Evolutionary conservation across 2,113 vertebrate species (phyloP), one percentile per base, ranked within the genome.

Genomic region (Chaenocephalus aceratus): DNA sequence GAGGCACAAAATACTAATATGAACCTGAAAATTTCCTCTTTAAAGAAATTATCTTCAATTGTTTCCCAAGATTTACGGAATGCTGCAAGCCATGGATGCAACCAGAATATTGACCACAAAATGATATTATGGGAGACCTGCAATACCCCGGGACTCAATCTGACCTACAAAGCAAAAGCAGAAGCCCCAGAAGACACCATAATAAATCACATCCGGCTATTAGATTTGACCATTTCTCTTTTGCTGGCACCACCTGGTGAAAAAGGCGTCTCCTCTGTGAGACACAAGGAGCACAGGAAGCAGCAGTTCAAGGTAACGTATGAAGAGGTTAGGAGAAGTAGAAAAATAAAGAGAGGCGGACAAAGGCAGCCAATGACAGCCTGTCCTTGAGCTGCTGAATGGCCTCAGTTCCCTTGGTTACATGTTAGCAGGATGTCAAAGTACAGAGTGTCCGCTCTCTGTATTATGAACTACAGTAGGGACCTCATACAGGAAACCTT

Each of bases 371-470:
- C 60, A 60, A 51, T 79, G 79, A 72, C 61, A 54, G 80, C 61
- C 44, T 63, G 23, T 30, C 65, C 61, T 62, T 62, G 57, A 57
- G 63, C 49, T 1, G 7, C 48, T 63, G 49, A 61, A 59, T 21
- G 52, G 62, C 13, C 74, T 53, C 79, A 10, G 89, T 88, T 89
- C 46, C 90, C 89, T 80, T 82, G 81, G 86, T 72, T 84, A 92
- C 90, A 77, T 71, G 76, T 90, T 88, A 80, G 84, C 72, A 16
- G 63, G 83, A 82, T 65, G 75, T 65, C 83, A 77, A 67, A 41
- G 77, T 83, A 71, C 52, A 62, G 10, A 0, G n/a, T 60, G 48
- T 83, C 44, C 58, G 36, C 69, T 36, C 16, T 80, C 16, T 80
- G 56, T 7, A 6, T 48, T 59, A 54, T 63, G 45, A 63, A 73